A percentile compares a stretch with the other conserved stretches of the same genome.
These are phyloP conservation scores for Lophius americanus DNA, from an alignment of 2,797 vertebrate species.

Conservation along the genomic window DNA sequence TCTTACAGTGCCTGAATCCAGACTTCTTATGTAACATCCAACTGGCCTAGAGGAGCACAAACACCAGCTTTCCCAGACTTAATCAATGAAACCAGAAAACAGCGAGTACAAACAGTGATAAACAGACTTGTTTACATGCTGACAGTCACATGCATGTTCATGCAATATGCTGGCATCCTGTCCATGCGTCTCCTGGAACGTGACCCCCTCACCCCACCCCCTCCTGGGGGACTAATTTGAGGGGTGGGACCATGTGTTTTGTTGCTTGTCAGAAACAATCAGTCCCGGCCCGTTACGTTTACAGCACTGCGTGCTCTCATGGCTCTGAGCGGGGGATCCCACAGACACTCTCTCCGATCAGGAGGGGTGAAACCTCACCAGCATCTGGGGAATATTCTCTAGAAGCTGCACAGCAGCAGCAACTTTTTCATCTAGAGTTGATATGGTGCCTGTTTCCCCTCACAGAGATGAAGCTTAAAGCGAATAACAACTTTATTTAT, in stretches of 20 bases:
- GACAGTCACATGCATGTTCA: conserved; percentile 38
- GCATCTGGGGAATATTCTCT: no score
- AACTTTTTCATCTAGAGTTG: background rate
- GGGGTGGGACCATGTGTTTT: conserved; percentile 99
- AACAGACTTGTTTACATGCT: background rate
- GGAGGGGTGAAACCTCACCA: background rate
- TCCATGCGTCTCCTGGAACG: conserved; percentile 83
- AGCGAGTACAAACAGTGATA: background rate
- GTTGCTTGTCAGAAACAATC: conserved; percentile 99
- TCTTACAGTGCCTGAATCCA: no score
- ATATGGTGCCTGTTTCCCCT: conserved; percentile 8
- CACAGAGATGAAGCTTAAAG: conserved; percentile 48
- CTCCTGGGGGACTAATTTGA: conserved; percentile 98
- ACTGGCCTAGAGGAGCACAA: background rate
- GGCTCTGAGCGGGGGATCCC: conserved; percentile 87
- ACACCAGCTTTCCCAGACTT: no score
- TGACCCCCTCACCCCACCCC: conserved; percentile 93
- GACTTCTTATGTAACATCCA: background rate
- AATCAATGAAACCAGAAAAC: conserved; percentile 1
- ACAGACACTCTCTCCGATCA: conserved; percentile 90
- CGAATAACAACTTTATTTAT: conserved; percentile 80
- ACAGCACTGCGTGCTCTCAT: conserved; percentile 98
- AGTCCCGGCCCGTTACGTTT: conserved; percentile 98
- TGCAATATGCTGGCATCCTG: conserved; percentile 60
- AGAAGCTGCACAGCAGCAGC: no score